These are phyloP conservation scores for Dipodomys merriami DNA, from an alignment of 2,113 vertebrate species.

Conservation along the genomic window DNA sequence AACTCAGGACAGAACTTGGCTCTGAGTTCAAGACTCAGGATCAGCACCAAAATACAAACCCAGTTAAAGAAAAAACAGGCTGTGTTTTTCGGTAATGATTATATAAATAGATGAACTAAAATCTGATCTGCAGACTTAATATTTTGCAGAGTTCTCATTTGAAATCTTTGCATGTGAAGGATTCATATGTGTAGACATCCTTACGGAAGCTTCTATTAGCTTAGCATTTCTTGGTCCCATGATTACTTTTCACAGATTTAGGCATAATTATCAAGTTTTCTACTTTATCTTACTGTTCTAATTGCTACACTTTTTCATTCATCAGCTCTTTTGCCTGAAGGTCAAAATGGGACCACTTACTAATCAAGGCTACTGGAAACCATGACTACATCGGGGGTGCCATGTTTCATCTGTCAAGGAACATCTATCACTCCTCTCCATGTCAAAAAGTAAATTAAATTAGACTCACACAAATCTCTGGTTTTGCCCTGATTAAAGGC, in stretches of 20 bases:
- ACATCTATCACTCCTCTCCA: slow-evolving; percentile 90
- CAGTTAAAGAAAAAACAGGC: no score
- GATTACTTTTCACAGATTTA: slow-evolving; percentile 79
- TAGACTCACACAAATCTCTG: slow-evolving; percentile 94
- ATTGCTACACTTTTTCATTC: slow-evolving; percentile 90
- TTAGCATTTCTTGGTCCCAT: slow-evolving; percentile 79
- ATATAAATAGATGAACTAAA: neutral
- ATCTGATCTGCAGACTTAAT: slow-evolving; percentile 51
- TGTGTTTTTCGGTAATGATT: neutral
- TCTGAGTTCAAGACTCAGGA: no score
- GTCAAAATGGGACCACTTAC: slow-evolving; percentile 94
- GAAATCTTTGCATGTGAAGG: neutral
- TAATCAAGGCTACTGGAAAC: slow-evolving; percentile 91
- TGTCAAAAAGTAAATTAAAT: slow-evolving; percentile 95
- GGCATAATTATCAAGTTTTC: slow-evolving; percentile 83
- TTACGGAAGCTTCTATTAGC: slow-evolving; percentile 76
- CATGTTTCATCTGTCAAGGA: slow-evolving; percentile 95
- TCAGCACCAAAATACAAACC: no score
- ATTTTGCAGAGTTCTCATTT: neutral
- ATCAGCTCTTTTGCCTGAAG: slow-evolving; percentile 93
- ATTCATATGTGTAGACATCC: slow-evolving; percentile 52
- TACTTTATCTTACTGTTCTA: slow-evolving; percentile 88
- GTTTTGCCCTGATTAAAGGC: slow-evolving; percentile 97
- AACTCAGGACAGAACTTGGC: no score
- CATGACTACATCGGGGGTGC: slow-evolving; percentile 83